Evolutionary conservation across 2,888 invertebrate genomes (phyloP), one percentile per base, ranked within the genome.

Genomic region (Drosophila mimica): DNA sequence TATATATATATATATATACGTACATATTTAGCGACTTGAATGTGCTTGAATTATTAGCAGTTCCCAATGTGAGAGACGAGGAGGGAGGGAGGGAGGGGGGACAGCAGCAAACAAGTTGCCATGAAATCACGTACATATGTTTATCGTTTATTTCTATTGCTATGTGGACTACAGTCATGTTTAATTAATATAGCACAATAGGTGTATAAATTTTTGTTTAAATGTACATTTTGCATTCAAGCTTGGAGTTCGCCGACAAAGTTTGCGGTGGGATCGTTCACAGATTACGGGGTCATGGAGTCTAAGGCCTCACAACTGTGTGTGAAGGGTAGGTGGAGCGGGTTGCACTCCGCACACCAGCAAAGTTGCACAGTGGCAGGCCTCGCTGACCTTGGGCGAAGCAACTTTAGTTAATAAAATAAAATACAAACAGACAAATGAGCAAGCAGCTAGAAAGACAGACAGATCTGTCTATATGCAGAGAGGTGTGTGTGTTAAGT

Each of bases 241-340:
- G 67, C 76, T 79, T 75, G 68, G 57, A 81, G 88, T 75, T 81
- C 71, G 74, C 84, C 81, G 70, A 76, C 68, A 61, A 75, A 76
- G 48, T 52, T 20, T 28, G 48, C 43, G 11, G 38, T 40, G 25
- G 49, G 46, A 69, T 59, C 54, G 51, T 63, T 67, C 46, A 33
- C 51, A 77, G 68, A 48, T 69, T 69, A 58, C 38, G 43, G 33
- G 58, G 46, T 31, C 46, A 46, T 28, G 15, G 25, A 33, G 40
- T 38, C 52, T 31, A 70, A 57, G 52, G 43, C 43, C 62, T 40
- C 51, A 20, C 43, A 51, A 4, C 6, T 11, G 17, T 6, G 7
- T 17, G 28, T 6, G 11, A 31, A 25, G 34, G 9, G 34, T 1
- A 2, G 5, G n/a, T 17, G 4, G 20, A 11, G 40, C 5, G 43